A percentile compares a stretch with the other conserved stretches of the same genome.
phyloP scores from a whole-genome alignment of 2,113 vertebrate genomes.

The Cynopterus brachyotis region DNA sequence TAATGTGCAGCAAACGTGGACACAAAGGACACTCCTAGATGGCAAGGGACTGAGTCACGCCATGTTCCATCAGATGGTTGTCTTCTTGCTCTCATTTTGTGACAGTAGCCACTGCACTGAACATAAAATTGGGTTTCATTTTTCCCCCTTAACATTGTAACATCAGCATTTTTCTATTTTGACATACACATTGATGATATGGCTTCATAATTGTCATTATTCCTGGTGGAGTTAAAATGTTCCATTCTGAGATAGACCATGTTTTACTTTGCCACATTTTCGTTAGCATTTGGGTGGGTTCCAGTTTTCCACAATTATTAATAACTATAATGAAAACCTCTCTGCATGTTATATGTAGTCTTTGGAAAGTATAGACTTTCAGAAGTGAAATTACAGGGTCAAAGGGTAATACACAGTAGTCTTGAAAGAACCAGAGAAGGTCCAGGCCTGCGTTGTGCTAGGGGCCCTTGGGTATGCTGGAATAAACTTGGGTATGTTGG shows the following conservation, averaged over 20 bases:
- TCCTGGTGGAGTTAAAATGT: not conserved
- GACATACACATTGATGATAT: not conserved
- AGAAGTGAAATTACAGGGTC: slow-evolving; percentile 29
- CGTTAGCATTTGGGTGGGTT: slow-evolving; percentile 11
- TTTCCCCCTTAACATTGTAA: not conserved
- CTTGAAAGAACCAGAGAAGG: not conserved
- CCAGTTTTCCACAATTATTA: not conserved
- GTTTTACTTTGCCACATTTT: slow-evolving; percentile 13
- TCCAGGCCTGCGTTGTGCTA: not conserved
- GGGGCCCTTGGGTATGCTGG: not conserved
- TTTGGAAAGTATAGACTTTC: slow-evolving; percentile 24
- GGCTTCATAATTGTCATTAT: not conserved
- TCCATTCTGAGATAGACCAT: not conserved
- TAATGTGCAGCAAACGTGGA: not conserved
- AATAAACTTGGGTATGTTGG: too few relatives aligned
- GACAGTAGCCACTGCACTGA: not conserved
- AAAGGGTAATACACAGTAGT: not conserved
- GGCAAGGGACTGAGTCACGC: not conserved
- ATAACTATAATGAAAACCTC: not conserved
- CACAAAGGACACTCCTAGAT: not conserved
- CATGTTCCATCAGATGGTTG: not conserved
- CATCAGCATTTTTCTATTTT: not conserved
- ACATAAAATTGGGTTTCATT: not conserved
- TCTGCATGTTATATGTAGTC: not conserved
- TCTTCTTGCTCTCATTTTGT: not conserved